Evolutionary conservation across 2,888 invertebrate species (phyloP).

Genomic region (Imbricaverruca yamaguchii): DNA sequence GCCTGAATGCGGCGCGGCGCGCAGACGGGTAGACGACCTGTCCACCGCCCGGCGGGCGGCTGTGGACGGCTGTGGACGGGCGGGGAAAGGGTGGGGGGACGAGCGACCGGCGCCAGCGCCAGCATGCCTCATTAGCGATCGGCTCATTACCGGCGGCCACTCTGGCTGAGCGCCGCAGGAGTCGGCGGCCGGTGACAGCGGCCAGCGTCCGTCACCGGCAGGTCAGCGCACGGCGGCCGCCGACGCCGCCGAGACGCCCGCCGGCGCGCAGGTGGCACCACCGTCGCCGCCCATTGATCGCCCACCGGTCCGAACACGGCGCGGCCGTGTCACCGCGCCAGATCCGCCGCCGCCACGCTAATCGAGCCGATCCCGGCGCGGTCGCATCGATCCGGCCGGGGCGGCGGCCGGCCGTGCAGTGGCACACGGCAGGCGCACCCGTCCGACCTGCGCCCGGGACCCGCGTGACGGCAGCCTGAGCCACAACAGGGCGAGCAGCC

Average conservation of each 20-base stretch:
- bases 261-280: not conserved
- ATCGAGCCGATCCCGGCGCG: conserved; percentile 12
- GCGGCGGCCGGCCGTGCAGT: not conserved
- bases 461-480: no score
- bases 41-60: not conserved
- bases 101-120: not conserved
- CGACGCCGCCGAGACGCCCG: no score
- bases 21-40: no score
- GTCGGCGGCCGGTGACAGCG: not conserved
- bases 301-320: not conserved
- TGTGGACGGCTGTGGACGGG: not conserved
- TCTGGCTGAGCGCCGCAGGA: not conserved
- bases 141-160: not conserved
- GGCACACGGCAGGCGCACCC: no score
- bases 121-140: not conserved
- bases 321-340: conserved; percentile 12
- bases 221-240: no score
- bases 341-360: not conserved
- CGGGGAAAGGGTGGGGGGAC: not conserved
- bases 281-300: conserved; percentile 6
- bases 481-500: no score
- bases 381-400: not conserved
- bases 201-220: no score
- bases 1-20: no score
- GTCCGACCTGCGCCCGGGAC: no score